Conservation (phyloP, 1,140 invertebrate genomes). For the Epicauta chinensis region DNA sequence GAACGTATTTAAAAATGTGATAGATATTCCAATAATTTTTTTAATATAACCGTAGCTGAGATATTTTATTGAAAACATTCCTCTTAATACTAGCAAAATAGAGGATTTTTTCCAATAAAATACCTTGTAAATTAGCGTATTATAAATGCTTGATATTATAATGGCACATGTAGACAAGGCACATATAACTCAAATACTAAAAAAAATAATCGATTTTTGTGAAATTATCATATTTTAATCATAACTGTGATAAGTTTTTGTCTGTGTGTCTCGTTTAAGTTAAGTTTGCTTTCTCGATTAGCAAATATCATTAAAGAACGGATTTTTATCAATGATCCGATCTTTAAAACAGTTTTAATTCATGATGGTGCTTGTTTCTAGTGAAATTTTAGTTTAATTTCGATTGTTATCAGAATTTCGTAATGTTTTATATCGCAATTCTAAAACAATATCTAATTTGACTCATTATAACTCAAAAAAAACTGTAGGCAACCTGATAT, state of each 20-base stretch:
- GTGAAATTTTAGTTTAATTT: no score
- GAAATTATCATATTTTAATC: neutral
- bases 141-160: slow-evolving; percentile 8
- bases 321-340: no score
- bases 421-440: neutral
- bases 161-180: slow-evolving; percentile 29
- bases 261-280: neutral
- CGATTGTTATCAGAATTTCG: neutral
- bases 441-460: neutral
- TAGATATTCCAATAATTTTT: slow-evolving; percentile 6
- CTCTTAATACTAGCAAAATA: no score
- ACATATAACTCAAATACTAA: slow-evolving; percentile 4
- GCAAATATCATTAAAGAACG: no score
- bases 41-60: no score
- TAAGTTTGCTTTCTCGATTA: neutral
- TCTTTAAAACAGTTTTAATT: no score
- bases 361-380: no score
- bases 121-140: neutral
- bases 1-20: neutral
- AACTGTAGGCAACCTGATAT: neutral
- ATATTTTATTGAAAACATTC: no score
- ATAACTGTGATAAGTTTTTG: neutral
- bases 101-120: no score
- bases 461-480: neutral
- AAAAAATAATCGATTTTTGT: neutral